Evolutionary conservation across 2,113 vertebrate species (phyloP), one percentile per base, ranked within the genome.

Genomic region (Heterocephalus glaber): DNA sequence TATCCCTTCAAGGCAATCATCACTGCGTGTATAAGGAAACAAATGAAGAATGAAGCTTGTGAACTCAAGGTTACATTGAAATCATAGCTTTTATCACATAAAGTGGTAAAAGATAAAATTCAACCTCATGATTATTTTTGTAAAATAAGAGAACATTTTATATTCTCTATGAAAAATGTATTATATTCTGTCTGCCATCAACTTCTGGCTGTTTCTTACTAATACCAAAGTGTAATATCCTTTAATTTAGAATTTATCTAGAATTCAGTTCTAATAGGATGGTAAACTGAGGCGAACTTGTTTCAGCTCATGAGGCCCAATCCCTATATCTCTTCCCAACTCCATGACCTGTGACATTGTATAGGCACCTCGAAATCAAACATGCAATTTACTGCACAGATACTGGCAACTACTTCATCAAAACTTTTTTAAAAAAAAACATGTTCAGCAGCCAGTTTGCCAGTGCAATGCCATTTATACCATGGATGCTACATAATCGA

Each of bases 21-120:
- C 19, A 10, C 44, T 90, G n/a, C 60, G 86, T 0, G 2, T 74
- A 93, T 28, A 66, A 60, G 76, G 49, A 89, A 72, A 91, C 41
- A 83, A 88, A 79, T 41, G 16, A 79, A 92, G 76, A 90, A 74
- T 2, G 3, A 92, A 58, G 41, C 41, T 81, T 90, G 61, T 70
- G 80, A 95, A 89, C 24, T 63, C 44, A 76, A 70, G 80, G 56
- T 95, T 66, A 94, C 86, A 56, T 44, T 80, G 84, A 93, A 87
- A 90, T 87, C 49, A 54, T 20, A 58, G 56, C 80, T 95, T 95
- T 94, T 96, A 85, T 70, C 86, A 58, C 17, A 54, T 92, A 38
- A 96, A 92, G 38, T 65, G 60, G 54, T 56, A 91, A 92, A 94
- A 68, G 30, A 70, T 70, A 56, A 82, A 76, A 91, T 89, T 63